phyloP scores from a whole-genome alignment of 37 sponge, comb jelly and placozoan genomes.

The Chondrosia reniformis region DNA sequence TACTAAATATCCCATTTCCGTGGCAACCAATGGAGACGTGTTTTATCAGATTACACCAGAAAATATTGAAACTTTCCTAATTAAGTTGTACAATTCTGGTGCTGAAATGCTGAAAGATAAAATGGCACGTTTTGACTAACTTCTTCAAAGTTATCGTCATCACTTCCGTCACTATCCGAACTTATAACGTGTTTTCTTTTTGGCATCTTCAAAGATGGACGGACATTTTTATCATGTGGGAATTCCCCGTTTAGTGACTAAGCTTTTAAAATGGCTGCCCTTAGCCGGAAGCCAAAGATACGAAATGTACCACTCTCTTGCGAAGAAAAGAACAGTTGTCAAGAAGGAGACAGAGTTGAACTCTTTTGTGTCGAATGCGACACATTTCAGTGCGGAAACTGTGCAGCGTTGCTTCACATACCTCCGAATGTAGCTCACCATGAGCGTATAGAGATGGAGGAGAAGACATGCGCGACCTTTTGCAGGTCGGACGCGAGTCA shows the following conservation, averaged over 20 bases:
- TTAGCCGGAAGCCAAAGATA: not conserved
- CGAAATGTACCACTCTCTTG: not conserved
- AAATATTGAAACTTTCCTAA: too few species aligned
- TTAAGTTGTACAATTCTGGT: too few species aligned
- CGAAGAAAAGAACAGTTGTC: conserved; percentile 14
- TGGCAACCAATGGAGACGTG: too few species aligned
- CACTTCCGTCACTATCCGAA: conserved; percentile 78
- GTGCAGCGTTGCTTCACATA: conserved; percentile 47
- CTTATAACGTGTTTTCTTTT: conserved; percentile 29
- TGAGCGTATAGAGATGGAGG: conserved; percentile 5
- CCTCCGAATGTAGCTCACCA: conserved; percentile 22
- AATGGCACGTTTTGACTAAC: too few species aligned
- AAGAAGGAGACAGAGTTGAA: not conserved
- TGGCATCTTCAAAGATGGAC: not conserved
- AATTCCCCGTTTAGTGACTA: not conserved
- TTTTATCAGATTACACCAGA: too few species aligned
- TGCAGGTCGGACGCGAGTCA: conserved; percentile 37
- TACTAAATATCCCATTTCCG: too few species aligned
- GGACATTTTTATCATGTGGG: not conserved
- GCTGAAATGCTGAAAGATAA: too few species aligned
- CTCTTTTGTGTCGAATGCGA: conserved; percentile 54
- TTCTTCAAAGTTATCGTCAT: conserved; percentile 44
- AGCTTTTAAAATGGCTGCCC: not conserved
- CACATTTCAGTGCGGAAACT: conserved; percentile 52
- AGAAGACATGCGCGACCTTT: conserved; percentile 32